Percentiles rank a stretch among this genome's conserved stretches.
These are phyloP conservation scores for Plebejus melissa DNA, from an alignment of 2,888 invertebrate genomes.

Conservation along the genomic window DNA sequence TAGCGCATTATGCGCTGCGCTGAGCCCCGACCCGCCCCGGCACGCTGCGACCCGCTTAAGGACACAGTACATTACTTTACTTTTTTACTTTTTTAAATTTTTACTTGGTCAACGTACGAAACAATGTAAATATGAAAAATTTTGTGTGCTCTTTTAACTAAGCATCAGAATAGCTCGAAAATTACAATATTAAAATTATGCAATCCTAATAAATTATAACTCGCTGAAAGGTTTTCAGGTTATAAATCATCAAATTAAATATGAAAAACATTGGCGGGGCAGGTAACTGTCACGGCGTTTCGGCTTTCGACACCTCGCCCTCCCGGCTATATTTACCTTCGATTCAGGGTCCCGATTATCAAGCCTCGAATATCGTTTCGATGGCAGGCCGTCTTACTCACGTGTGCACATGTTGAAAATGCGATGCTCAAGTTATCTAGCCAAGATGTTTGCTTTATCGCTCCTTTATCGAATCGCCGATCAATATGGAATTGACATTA, in stretches of 20 bases:
- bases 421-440: too few species aligned
- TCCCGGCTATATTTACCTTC: constrained; percentile 58
- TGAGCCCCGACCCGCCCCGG: too few species aligned
- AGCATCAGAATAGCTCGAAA: background rate
- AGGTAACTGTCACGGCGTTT: constrained; percentile 12
- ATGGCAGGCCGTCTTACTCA: background rate
- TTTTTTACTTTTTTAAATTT: too few species aligned
- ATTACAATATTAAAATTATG: background rate
- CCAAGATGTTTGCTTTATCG: too few species aligned
- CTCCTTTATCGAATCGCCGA: too few species aligned
- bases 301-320: background rate
- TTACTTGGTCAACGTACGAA: too few species aligned
- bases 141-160: background rate
- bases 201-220: background rate
- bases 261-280: background rate
- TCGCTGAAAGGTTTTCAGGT: background rate
- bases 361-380: background rate
- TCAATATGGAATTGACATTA: too few species aligned
- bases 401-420: too few species aligned
- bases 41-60: too few species aligned
- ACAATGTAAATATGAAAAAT: too few species aligned
- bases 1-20: too few species aligned
- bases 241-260: constrained; percentile 20
- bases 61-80: too few species aligned
- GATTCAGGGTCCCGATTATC: constrained; percentile 44